Evolutionary conservation across 2,888 invertebrate species (phyloP).

Genomic region (Oxystoma pomonae): DNA sequence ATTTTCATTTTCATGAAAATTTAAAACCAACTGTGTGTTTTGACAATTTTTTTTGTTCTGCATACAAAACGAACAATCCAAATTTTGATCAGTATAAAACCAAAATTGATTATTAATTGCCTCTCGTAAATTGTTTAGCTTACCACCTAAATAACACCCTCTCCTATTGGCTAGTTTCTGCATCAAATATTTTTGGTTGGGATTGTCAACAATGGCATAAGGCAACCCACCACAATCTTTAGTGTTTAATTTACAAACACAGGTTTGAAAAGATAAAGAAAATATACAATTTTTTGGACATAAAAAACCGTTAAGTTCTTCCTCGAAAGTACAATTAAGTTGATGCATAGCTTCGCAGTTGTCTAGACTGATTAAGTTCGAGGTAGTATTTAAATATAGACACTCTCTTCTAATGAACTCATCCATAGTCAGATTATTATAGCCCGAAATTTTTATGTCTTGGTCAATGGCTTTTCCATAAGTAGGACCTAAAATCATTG

Average conservation of each 20-base stretch:
- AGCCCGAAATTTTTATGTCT: not conserved
- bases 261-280: not conserved
- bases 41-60: slow-evolving; percentile 3
- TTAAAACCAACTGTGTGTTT: slow-evolving; percentile 27
- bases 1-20: slow-evolving; percentile 28
- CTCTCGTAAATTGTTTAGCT: slow-evolving; percentile 8
- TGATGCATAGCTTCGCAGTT: not conserved
- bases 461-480: not conserved
- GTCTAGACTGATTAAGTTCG: not conserved
- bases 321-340: too few species aligned
- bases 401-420: not conserved
- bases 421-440: not conserved
- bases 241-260: not conserved
- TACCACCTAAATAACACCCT: slow-evolving; percentile 24
- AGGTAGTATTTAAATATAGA: not conserved
- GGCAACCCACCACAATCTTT: too few species aligned
- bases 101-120: slow-evolving; percentile 20
- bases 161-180: slow-evolving; percentile 23
- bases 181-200: slow-evolving; percentile 23
- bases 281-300: not conserved
- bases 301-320: too few species aligned
- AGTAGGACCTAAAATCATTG: not conserved
- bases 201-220: slow-evolving; percentile 15
- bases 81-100: slow-evolving; percentile 16
- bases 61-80: slow-evolving; percentile 29